Evolutionary conservation across 92 coral and sea anemone genomes (phyloP).

Genomic region (Phymanthus crucifer): DNA sequence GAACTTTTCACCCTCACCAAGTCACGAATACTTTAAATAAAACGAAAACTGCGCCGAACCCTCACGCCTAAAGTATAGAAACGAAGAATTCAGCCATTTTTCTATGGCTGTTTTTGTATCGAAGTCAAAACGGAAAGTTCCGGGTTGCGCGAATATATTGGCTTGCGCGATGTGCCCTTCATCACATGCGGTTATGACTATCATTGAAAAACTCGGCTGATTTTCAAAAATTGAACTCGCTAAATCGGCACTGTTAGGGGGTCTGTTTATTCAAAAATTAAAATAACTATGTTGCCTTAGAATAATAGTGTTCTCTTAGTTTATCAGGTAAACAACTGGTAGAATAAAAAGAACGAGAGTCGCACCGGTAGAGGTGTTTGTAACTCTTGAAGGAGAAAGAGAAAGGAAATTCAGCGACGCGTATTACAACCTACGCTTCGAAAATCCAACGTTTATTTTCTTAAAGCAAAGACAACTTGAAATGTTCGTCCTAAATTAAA

Average conservation of each 20-base stretch:
- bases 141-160: slow-evolving; percentile 26
- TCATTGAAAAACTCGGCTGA: slow-evolving; percentile 5
- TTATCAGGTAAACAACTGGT: slow-evolving; percentile 30
- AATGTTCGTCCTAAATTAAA: slow-evolving; percentile 50
- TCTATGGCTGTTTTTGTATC: neutral
- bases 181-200: slow-evolving; percentile 22
- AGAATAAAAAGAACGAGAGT: slow-evolving; percentile 10
- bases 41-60: neutral
- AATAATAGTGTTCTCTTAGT: slow-evolving; percentile 29
- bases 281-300: slow-evolving; percentile 37
- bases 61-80: neutral
- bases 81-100: slow-evolving; percentile 6
- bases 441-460: neutral
- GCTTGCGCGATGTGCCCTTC: slow-evolving; percentile 6
- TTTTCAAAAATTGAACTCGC: slow-evolving; percentile 16
- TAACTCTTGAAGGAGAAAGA: slow-evolving; percentile 8
- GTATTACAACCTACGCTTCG: neutral
- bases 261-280: slow-evolving; percentile 56
- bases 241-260: slow-evolving; percentile 48
- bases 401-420: slow-evolving; percentile 8
- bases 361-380: slow-evolving; percentile 18
- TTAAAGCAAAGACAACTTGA: slow-evolving; percentile 9
- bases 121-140: slow-evolving; percentile 41
- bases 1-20: neutral
- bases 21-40: slow-evolving; percentile 33